These are phyloP conservation scores for Corydoras sp. DNA, from an alignment of 2,113 vertebrate species.

Conservation along the genomic window DNA sequence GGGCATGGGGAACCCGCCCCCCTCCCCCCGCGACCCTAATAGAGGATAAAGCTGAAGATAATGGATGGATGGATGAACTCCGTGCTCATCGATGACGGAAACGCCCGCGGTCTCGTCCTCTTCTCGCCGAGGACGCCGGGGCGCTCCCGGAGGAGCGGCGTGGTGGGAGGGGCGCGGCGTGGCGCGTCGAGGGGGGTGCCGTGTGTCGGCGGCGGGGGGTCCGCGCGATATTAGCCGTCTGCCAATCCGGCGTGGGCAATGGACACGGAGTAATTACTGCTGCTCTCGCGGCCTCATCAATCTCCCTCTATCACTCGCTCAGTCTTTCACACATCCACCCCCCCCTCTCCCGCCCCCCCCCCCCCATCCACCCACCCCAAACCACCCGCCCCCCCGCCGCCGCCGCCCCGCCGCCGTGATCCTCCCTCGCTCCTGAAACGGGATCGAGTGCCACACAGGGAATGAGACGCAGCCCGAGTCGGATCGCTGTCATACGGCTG, in stretches of 20 bases:
- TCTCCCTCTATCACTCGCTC: constrained; percentile 65
- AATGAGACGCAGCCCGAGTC: constrained; percentile 43
- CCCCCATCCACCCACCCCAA: constrained; percentile 16
- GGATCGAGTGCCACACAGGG: constrained; percentile 49
- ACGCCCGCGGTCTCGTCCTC: constrained; percentile 4
- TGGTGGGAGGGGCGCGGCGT: constrained; percentile 56
- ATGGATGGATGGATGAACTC: no score
- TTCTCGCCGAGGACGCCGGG: not conserved
- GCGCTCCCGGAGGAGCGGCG: constrained; percentile 58
- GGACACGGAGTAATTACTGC: constrained; percentile 77
- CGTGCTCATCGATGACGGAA: not conserved
- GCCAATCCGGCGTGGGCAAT: constrained; percentile 74
- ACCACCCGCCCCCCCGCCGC: no score
- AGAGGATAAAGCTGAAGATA: no score
- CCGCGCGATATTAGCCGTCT: constrained; percentile 78
- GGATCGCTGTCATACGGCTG: constrained; percentile 20
- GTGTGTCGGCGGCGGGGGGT: constrained; percentile 70
- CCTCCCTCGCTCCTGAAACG: constrained; percentile 53
- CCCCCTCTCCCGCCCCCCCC: not conserved
- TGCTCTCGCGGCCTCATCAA: constrained; percentile 78
- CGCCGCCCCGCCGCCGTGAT: constrained; percentile 42
- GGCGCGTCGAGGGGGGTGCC: constrained; percentile 58
- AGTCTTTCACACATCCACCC: constrained; percentile 27
- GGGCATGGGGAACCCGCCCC: no score
- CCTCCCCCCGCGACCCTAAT: no score